Evolutionary conservation across 2,888 invertebrate genomes (phyloP).

Genomic region (Tenthredo livida): DNA sequence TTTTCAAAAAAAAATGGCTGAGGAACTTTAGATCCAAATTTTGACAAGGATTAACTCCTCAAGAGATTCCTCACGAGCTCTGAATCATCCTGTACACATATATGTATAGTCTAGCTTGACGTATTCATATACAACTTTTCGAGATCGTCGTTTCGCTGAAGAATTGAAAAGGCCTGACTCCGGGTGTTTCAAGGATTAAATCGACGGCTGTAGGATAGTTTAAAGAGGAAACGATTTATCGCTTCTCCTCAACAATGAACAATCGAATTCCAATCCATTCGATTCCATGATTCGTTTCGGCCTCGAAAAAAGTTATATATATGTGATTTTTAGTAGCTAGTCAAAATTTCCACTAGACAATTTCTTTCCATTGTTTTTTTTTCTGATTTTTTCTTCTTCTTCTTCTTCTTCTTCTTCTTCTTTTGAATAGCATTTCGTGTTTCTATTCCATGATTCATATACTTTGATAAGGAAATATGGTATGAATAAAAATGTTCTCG

Average conservation of each 20-base stretch:
- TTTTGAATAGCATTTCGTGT: neutral
- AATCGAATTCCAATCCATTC: slow-evolving; percentile 39
- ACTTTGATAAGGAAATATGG: neutral
- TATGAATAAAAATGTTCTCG: neutral
- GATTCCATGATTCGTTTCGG: slow-evolving; percentile 13
- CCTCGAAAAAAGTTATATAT: neutral
- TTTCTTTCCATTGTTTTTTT: neutral
- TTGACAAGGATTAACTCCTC: too few relatives aligned
- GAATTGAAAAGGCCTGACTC: neutral
- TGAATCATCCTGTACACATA: neutral
- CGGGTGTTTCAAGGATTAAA: slow-evolving; percentile 22
- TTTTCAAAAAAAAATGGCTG: too few relatives aligned
- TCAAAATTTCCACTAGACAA: neutral
- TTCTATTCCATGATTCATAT: neutral
- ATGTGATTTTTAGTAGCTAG: neutral
- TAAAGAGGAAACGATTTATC: slow-evolving; percentile 25
- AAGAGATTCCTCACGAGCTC: too few relatives aligned
- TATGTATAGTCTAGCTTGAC: neutral
- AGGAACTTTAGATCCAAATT: too few relatives aligned
- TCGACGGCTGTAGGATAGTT: slow-evolving; percentile 4
- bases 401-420: neutral
- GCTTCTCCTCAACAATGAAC: slow-evolving; percentile 21
- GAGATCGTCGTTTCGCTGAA: neutral
- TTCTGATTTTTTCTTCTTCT: neutral
- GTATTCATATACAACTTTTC: neutral